Evolutionary conservation across 1,140 invertebrate genomes (phyloP).

Genomic region (Drosophila equinoxialis): DNA sequence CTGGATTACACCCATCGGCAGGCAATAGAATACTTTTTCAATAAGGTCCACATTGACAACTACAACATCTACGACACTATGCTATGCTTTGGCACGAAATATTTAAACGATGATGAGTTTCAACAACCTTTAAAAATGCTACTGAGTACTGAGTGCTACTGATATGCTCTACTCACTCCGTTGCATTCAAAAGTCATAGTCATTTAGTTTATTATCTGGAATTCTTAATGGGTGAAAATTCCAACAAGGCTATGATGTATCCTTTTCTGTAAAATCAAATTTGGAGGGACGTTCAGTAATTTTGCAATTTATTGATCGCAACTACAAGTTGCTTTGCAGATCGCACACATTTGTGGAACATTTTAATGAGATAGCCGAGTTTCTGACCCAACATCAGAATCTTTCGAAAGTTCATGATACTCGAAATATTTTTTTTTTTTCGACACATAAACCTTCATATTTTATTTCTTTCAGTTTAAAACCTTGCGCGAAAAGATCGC

Average conservation of each 20-base stretch:
- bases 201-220: slow-evolving; percentile 63
- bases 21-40: slow-evolving; percentile 59
- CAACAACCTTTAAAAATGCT: slow-evolving; percentile 43
- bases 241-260: slow-evolving; percentile 66
- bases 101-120: slow-evolving; percentile 63
- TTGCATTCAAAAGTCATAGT: slow-evolving; percentile 59
- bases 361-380: slow-evolving; percentile 82
- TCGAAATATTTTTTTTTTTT: too few species aligned
- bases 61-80: slow-evolving; percentile 52
- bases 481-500: slow-evolving; percentile 52
- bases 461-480: slow-evolving; percentile 48
- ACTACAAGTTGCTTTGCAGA: slow-evolving; percentile 57
- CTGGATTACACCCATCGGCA: slow-evolving; percentile 51
- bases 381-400: slow-evolving; percentile 46
- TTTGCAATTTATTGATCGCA: slow-evolving; percentile 63
- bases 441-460: background rate
- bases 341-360: slow-evolving; percentile 55
- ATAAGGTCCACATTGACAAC: slow-evolving; percentile 38
- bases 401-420: slow-evolving; percentile 27
- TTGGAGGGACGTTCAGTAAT: slow-evolving; percentile 46
- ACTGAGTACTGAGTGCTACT: slow-evolving; percentile 39
- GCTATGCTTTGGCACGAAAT: slow-evolving; percentile 57
- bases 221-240: slow-evolving; percentile 59
- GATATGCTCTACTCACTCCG: slow-evolving; percentile 70
- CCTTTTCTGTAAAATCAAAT: slow-evolving; percentile 64